phyloP scores from a whole-genome alignment of 2,797 vertebrate genomes.

The Enteromius treurensis region DNA sequence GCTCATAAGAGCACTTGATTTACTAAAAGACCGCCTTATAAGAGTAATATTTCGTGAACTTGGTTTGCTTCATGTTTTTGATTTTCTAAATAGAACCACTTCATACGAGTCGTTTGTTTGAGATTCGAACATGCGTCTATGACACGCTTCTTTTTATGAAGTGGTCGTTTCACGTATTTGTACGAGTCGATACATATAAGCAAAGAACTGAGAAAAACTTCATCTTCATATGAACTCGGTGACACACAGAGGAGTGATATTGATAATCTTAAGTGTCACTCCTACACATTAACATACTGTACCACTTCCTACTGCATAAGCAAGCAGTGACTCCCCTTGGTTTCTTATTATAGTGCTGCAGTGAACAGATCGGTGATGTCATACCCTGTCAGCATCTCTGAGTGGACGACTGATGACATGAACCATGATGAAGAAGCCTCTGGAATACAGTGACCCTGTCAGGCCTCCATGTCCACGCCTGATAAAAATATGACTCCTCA shows the following conservation, averaged over 20 bases:
- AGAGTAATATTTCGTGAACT: too few relatives aligned
- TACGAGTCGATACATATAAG: neutral
- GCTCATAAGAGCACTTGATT: too few relatives aligned
- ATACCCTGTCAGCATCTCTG: constrained; percentile 5
- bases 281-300: constrained; percentile 22
- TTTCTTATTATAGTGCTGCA: neutral
- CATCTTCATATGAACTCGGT: neutral
- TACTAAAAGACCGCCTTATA: too few relatives aligned
- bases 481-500: constrained; percentile 16
- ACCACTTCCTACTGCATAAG: neutral
- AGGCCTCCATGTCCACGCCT: constrained; percentile 2
- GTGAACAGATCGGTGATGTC: neutral
- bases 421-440: neutral
- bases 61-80: too few relatives aligned
- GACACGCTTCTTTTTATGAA: neutral
- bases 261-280: neutral
- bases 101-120: neutral
- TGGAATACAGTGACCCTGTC: constrained; percentile 39
- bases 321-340: neutral
- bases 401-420: constrained; percentile 24
- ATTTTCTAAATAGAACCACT: neutral
- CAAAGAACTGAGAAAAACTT: neutral
- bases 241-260: neutral
- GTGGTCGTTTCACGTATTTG: neutral
- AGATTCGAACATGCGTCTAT: neutral